These are phyloP conservation scores for Aradophagus sp. DNA, from an alignment of 1,140 invertebrate species.

Conservation along the genomic window DNA sequence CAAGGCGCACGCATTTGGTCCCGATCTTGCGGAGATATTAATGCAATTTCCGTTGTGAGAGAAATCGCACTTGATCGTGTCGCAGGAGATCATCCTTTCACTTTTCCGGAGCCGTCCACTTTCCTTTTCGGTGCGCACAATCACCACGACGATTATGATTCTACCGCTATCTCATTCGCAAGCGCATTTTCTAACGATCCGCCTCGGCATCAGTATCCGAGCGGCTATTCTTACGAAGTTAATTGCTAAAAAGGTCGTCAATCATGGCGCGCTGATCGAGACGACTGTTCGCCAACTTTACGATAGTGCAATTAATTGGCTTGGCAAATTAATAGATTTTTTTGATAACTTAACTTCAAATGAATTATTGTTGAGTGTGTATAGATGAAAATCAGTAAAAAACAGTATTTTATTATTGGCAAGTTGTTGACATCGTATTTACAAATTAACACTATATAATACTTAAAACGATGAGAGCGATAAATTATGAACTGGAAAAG, in stretches of 20 bases:
- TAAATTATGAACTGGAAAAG: no score
- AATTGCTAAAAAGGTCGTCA: no score
- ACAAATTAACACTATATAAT: slow-evolving; percentile 37
- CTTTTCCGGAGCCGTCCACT: slow-evolving; percentile 44
- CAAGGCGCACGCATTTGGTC: slow-evolving; percentile 36
- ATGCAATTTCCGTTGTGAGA: slow-evolving; percentile 48
- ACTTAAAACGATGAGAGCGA: slow-evolving; percentile 19
- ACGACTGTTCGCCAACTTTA: no score
- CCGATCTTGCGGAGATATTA: slow-evolving; percentile 35
- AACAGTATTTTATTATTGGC: slow-evolving; percentile 41
- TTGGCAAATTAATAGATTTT: not conserved
- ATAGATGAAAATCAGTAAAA: no score
- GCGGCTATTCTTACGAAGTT: slow-evolving; percentile 1
- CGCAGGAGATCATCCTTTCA: slow-evolving; percentile 52
- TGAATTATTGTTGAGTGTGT: no score
- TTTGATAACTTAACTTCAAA: not conserved
- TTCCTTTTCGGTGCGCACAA: slow-evolving; percentile 43
- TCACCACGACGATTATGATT: slow-evolving; percentile 28
- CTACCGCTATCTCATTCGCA: slow-evolving; percentile 19
- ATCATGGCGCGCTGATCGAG: no score
- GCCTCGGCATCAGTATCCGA: not conserved
- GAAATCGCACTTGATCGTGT: slow-evolving; percentile 56
- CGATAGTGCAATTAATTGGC: not conserved
- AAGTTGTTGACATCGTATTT: slow-evolving; percentile 29
- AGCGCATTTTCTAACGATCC: slow-evolving; percentile 17